Evolutionary conservation across 2,888 invertebrate species (phyloP), one percentile per base, ranked within the genome.

Genomic region (Gandaritis pyraliata): DNA sequence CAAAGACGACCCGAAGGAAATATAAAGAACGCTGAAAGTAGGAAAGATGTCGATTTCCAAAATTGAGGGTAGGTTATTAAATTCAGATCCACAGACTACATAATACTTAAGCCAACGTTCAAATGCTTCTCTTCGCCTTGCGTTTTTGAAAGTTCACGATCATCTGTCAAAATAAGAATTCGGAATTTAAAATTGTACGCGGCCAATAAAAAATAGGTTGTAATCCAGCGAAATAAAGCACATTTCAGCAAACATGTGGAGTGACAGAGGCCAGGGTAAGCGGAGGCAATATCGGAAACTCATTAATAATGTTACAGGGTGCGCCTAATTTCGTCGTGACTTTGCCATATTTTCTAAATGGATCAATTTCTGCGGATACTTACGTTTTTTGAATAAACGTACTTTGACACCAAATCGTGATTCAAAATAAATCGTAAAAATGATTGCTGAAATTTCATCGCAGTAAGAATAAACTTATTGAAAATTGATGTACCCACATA

Each of bases 231-330:
- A 15, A 48, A 57, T 57, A 61, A 48, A 56, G 38, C n/a, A 23
- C 36, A 43, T 52, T 46, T 33, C 47, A 8, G 7, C 11, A 52
- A 23, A 12, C 23, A 33, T 46, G 15, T 36, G n/a, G 10, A 61
- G 62, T 62, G 62, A 50, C 50, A 58, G n/a, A 62, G 47, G 50
- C 41, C 8, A 75, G 71, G 74, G 74, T 68, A 72, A 74, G 71
- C 72, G 76, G 77, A 75, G 76, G 81, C 84, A 86, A 86, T 89
- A 89, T 89, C 82, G 88, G 86, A 88, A 88, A 89, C 81, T 88
- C 89, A 89, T 89, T 88, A 89, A 88, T 88, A 88, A 87, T 74
- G 83, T 81, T 86, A 85, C 85, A 86, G 85, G 78, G 80, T 85
- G 86, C 77, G 81, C 83, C 83, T 87, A 85, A 87, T 87, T 88